Percentiles rank a stretch among this genome's conserved stretches.
Conservation (phyloP, 2,113 vertebrate genomes). For the Tricholaema leucomelas region DNA sequence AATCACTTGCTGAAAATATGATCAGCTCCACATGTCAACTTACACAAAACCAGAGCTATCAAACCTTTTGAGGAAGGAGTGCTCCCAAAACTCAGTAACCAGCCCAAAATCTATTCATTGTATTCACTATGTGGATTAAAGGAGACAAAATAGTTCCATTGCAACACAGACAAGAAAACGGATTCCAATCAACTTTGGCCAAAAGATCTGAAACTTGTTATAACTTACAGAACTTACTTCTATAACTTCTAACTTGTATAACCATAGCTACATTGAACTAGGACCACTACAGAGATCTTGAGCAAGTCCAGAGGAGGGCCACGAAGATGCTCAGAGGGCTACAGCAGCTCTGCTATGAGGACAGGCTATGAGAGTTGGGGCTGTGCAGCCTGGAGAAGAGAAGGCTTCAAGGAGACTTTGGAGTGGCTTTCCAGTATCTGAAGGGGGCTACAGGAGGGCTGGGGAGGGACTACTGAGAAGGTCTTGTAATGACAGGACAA, state of each 20-base stretch:
- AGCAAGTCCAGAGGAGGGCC: neutral
- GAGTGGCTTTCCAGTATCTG: too few relatives aligned
- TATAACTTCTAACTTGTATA: too few relatives aligned
- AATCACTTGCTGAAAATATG: constrained; percentile 13
- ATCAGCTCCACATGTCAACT: neutral
- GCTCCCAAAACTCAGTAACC: neutral
- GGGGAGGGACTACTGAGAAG: too few relatives aligned
- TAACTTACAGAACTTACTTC: too few relatives aligned
- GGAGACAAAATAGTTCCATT: neutral
- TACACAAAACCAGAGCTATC: neutral
- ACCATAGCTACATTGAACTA: neutral
- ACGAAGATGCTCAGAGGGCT: too few relatives aligned
- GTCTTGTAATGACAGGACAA: too few relatives aligned
- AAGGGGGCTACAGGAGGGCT: too few relatives aligned
- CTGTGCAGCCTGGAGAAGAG: too few relatives aligned
- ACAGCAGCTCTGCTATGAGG: too few relatives aligned
- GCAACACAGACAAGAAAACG: neutral
- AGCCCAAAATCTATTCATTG: neutral
- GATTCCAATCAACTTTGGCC: neutral
- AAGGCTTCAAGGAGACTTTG: too few relatives aligned
- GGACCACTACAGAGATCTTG: neutral
- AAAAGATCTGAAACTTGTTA: neutral
- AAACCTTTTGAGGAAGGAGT: neutral
- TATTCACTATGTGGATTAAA: neutral
- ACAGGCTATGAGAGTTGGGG: too few relatives aligned